Base-by-base conservation (phyloP, 2,888 invertebrate genomes). In the Mimas tiliae region DNA sequence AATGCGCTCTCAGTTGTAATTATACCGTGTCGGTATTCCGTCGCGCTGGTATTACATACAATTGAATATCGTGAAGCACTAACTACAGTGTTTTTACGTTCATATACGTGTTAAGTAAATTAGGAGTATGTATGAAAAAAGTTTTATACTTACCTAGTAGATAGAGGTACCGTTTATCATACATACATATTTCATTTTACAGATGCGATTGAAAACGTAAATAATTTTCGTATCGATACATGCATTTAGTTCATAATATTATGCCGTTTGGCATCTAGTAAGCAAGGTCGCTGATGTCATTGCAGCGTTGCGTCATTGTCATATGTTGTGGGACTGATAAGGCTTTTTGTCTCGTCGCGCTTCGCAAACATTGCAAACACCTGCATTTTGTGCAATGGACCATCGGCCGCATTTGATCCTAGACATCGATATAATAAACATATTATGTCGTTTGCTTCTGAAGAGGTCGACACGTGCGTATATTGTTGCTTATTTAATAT, bases 241-340 rank as follows among this genome's bases (percentile, higher is more conserved):
- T 55, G 58, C 58, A 52, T 58, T 42, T 58, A 19, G 6, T 38
- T 16, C 42, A 38, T 11, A 42, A 58, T n/a, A n/a, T 58, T 55
- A 12, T 52, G 55, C 34, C 4, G 58, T 58, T 58, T 58, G 12
- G 58, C 42, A 58, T 58, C 58, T 42, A 63, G 4, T 63, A 12
- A 45, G 58, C 58, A 58, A 58, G 58, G 58, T 58, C 58, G 58
- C 58, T 58, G 58, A 58, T 48, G 50, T 42, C 65, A 55, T 65
- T 64, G 47, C 38, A 19, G 12, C 14, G 33, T 45, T 55, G 47
- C 27, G 47, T 53, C 65, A 65, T 63, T 48, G 48, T 48, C 48
- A n/a, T 63, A 27, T 48, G 34, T 27, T 48, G 47, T 47, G 27
- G 11, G 50, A n/a, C 34, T 63, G 50, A 48, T 63, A 58, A 58